A percentile compares a stretch with the other conserved stretches of the same genome.
phyloP scores from a whole-genome alignment of 2,888 invertebrate genomes.

The Drosophila mimica region DNA sequence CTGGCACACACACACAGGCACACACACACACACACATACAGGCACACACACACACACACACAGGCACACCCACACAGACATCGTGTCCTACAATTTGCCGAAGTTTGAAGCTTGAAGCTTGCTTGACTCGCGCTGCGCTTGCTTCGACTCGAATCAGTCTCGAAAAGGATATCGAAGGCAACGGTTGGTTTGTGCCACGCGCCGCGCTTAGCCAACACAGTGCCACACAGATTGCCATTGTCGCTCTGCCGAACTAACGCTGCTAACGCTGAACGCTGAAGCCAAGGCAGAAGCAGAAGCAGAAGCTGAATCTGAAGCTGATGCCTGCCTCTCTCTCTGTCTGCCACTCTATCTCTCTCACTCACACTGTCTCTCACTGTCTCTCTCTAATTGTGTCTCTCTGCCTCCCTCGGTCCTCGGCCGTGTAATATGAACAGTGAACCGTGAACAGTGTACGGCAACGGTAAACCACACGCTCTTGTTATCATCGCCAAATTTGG shows the following conservation, averaged over 20 bases:
- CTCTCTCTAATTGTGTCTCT: not conserved
- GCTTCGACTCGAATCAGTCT: constrained; percentile 54
- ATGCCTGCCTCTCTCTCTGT: not conserved
- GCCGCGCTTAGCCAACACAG: constrained; percentile 6
- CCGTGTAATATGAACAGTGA: constrained; percentile 30
- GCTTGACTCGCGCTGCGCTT: constrained; percentile 24
- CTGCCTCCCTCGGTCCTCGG: not conserved
- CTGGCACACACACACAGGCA: constrained; percentile 10
- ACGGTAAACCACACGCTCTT: constrained; percentile 15
- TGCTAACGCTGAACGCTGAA: not conserved
- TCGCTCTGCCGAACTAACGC: constrained; percentile 4
- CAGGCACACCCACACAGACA: constrained; percentile 6
- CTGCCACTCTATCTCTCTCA: not conserved
- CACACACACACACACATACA: not conserved
- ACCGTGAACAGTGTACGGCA: constrained; percentile 22
- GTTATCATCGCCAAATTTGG: constrained; percentile 26
- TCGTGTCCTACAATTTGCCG: constrained; percentile 51
- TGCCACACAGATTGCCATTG: constrained; percentile 2
- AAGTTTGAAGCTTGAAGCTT: constrained; percentile 45
- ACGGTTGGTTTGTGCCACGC: constrained; percentile 54
- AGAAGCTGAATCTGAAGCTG: not conserved
- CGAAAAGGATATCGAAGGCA: constrained; percentile 57
- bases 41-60: constrained; percentile 5
- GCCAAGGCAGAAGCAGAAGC: not conserved
- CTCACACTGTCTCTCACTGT: not conserved